Conservation (phyloP, 2,888 invertebrate genomes). For the Flexamia atlantica region DNA sequence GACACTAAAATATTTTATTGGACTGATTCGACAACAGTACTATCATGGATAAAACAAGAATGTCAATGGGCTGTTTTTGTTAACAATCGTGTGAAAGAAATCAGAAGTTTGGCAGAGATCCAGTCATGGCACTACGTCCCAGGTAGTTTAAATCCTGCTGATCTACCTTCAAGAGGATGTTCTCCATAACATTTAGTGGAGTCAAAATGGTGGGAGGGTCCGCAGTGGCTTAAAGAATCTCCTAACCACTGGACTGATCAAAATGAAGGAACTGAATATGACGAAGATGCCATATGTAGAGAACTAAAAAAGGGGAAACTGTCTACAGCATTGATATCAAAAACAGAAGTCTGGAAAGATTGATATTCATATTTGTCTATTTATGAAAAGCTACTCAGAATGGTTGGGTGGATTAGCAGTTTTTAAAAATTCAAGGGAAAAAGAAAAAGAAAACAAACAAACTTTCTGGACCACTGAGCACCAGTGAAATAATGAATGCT, state of each 20-base stretch:
- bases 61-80: conserved; percentile 71
- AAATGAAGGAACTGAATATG: background rate
- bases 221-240: conserved; percentile 69
- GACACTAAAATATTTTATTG: conserved; percentile 68
- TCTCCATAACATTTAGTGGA: conserved; percentile 68
- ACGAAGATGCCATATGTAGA: conserved; percentile 19
- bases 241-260: conserved; percentile 68
- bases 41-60: conserved; percentile 69
- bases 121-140: conserved; percentile 71
- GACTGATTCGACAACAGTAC: conserved; percentile 70
- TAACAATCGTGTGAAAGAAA: conserved; percentile 70
- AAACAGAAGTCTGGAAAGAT: background rate
- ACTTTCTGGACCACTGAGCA: background rate
- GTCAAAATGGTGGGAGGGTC: conserved; percentile 72
- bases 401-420: conserved; percentile 57
- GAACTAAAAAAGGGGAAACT: background rate
- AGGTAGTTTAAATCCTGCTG: conserved; percentile 71
- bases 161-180: conserved; percentile 72
- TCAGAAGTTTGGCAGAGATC: conserved; percentile 66
- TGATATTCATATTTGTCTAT: conserved; percentile 48
- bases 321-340: background rate
- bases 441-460: background rate
- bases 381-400: conserved; percentile 30
- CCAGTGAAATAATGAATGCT: background rate
- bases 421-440: conserved; percentile 44